Evolutionary conservation across 2,113 vertebrate genomes (phyloP), one percentile per base, ranked within the genome.

Genomic region (Hemiprocne comata): DNA sequence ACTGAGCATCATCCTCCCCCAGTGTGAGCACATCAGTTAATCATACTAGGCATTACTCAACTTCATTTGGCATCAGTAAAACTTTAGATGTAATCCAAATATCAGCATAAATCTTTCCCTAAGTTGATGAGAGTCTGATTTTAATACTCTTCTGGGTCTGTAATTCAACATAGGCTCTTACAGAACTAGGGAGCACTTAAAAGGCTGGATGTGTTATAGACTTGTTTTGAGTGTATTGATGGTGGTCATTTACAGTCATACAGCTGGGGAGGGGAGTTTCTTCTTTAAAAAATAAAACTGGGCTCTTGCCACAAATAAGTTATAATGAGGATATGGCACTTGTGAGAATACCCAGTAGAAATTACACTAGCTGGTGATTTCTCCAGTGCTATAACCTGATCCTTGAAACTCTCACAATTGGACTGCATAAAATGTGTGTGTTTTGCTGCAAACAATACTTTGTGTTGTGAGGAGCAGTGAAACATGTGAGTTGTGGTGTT

Each of bases 41-140:
- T 96, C 90, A 94, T 90, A 92, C 83, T 38, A 87, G 62, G 92
- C 50, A 95, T 97, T 97, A 96, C 83, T 96, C 93, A 96, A 92
- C 85, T 87, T 78, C 83, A 85, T 90, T 79, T 96, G 92, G 83
- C 70, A 87, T 57, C 73, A 85, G 69, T 86, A 84, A 84, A 42
- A 65, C 76, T 85, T 85, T 33, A 96, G 65, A 69, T 93, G 54
- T 80, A 89, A 88, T 93, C 61, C 57, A 65, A 81, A 71, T 86
- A 95, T 40, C 80, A 72, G n/a, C 83, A 38, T 75, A 85, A 84
- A 75, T 90, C 57, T 90, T 90, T 61, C 69, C 25, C 21, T 48
- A 75, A 50, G 7, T 69, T 69, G 36, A 65, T 55, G 44, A 65
- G 75, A 83, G 29, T 90, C 69, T 86, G 38, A 80, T 90, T 91